Conservation (phyloP, 2,113 vertebrate species). For the Etheostoma spectabile region DNA sequence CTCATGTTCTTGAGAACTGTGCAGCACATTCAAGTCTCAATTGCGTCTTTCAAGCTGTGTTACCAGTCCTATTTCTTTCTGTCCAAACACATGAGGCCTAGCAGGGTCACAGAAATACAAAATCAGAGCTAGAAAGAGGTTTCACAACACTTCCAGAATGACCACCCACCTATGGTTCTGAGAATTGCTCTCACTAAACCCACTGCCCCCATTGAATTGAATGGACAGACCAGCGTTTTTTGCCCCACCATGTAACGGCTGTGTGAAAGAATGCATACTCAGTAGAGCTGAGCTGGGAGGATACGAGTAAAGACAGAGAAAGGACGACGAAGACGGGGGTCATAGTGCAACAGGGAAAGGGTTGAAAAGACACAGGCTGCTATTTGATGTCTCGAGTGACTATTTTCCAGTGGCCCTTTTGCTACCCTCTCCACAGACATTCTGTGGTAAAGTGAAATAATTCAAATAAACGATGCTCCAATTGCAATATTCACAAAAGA, state of each 20-base stretch:
- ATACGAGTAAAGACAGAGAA: neutral
- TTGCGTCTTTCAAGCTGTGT: constrained; percentile 34
- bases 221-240: too few relatives aligned
- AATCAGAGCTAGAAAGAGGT: neutral
- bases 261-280: neutral
- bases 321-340: neutral
- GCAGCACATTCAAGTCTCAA: constrained; percentile 7
- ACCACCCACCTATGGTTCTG: constrained; percentile 23
- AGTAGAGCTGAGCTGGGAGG: constrained; percentile 20
- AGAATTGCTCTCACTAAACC: constrained; percentile 24
- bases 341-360: neutral
- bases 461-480: neutral
- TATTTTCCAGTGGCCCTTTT: neutral
- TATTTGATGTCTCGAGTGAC: neutral
- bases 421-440: constrained; percentile 1
- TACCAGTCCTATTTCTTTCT: constrained; percentile 41
- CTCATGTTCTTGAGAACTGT: constrained; percentile 13
- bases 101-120: constrained; percentile 1
- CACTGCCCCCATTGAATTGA: too few relatives aligned
- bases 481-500: constrained; percentile 16
- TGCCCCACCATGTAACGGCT: too few relatives aligned
- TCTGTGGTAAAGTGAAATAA: neutral
- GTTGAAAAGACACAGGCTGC: neutral
- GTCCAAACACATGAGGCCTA: constrained; percentile 39
- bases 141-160: constrained; percentile 20